Base-by-base conservation (phyloP, 2,888 invertebrate species). In the Lampropteryx suffumata region DNA sequence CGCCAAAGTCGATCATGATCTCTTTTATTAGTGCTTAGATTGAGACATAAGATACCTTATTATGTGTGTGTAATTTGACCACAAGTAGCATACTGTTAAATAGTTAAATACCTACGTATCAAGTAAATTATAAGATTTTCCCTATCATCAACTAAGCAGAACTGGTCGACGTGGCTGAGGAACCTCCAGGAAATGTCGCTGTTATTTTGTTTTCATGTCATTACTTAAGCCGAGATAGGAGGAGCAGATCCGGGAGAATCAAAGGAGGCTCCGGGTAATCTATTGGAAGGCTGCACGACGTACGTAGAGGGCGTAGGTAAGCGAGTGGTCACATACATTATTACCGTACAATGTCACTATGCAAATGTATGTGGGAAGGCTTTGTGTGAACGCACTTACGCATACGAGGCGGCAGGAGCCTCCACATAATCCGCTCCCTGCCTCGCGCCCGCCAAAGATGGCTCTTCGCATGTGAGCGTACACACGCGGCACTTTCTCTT, bases 401-500 rank as follows among this genome's bases (percentile, higher is more conserved):
- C 85, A 85, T 84, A 82, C 79, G 82, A 82, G 82, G 82, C 66
- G 78, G 82, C 66, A 79, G 84, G 75, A 64, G 78, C 79, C 87
- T 79, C 82, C 85, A 83, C 82, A 77, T 82, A 84, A 86, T 88
- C 89, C 87, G 85, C 75, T 78, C 80, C 76, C 79, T 71, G 69
- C 75, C 73, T 70, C 75, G 70, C 75, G 74, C 78, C 75, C 71
- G 79, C 79, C 77, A 83, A 88, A 87, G 89, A 88, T 85, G 85
- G 83, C 80, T 79, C 71, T 86, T 86, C 84, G 85, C 79, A 86
- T 88, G 89, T 88, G 87, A 84, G 87, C 74, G 82, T 86, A 84
- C 84, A 86, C 82, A 89, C 86, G 87, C 83, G 89, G 90, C 91
- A 90, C 89, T 91, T 91, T 90, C 91, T 91, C 91, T 91, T 88